Evolutionary conservation across 2,797 vertebrate genomes (phyloP).

Genomic region (Podarcis lilfordi): DNA sequence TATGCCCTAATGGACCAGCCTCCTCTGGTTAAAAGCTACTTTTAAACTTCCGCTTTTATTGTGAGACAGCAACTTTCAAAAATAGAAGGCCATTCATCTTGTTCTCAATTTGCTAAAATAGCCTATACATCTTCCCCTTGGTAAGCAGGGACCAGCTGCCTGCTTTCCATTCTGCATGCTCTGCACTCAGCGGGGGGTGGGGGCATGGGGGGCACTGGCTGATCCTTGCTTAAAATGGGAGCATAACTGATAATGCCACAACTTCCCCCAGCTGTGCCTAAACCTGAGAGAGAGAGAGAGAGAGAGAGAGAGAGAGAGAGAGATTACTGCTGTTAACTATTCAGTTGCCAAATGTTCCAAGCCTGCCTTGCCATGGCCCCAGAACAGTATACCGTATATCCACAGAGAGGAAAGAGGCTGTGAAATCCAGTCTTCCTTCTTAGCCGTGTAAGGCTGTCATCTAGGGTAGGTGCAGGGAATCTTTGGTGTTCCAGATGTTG

Average conservation of each 20-base stretch:
- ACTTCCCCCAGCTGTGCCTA: slow-evolving; percentile 63
- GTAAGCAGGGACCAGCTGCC: slow-evolving; percentile 58
- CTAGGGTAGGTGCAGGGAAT: not conserved
- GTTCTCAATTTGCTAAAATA: slow-evolving; percentile 23
- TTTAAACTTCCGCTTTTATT: slow-evolving; percentile 38
- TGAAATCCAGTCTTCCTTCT: not conserved
- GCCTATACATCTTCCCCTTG: slow-evolving; percentile 9
- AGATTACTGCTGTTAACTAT: slow-evolving; percentile 65
- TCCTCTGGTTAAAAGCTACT: not conserved
- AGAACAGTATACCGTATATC: slow-evolving; percentile 36
- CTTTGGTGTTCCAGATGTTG: too few species aligned
- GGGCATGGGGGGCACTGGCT: slow-evolving; percentile 65
- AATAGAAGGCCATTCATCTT: slow-evolving; percentile 55
- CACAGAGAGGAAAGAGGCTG: not conserved
- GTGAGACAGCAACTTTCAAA: slow-evolving; percentile 60
- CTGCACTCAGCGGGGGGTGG: slow-evolving; percentile 41
- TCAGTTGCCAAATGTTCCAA: slow-evolving; percentile 67
- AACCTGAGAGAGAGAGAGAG: slow-evolving; percentile 27
- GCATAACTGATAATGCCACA: slow-evolving; percentile 73
- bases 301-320: too few species aligned
- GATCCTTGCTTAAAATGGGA: slow-evolving; percentile 71
- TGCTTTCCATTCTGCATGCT: slow-evolving; percentile 52
- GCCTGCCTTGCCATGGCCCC: slow-evolving; percentile 48
- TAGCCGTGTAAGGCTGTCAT: not conserved
- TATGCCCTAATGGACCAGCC: not conserved